Conservation (phyloP, 2,888 invertebrate species). For the Dicyrtoma fusca region DNA sequence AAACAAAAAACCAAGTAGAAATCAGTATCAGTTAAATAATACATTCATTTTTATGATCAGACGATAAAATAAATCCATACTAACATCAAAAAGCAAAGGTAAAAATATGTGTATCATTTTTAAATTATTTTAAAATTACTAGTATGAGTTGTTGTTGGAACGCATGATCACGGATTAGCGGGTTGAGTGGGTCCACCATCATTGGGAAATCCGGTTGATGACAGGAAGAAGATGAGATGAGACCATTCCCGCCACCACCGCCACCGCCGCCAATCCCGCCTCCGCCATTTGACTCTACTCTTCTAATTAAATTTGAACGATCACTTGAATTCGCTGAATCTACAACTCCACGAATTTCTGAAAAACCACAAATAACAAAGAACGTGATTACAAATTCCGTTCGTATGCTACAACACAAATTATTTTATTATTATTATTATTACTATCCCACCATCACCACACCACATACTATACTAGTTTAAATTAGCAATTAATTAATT, state of each 20-base stretch:
- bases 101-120: no score
- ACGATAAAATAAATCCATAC: not conserved
- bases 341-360: constrained; percentile 55
- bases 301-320: constrained; percentile 32
- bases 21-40: no score
- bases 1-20: no score
- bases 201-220: constrained; percentile 50
- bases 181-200: no score
- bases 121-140: constrained; percentile 45
- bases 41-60: no score
- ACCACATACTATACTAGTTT: no score
- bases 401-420: not conserved
- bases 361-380: constrained; percentile 1
- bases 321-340: constrained; percentile 42
- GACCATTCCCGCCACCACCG: constrained; percentile 48
- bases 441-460: not conserved
- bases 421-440: constrained; percentile 8
- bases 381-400: not conserved
- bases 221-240: constrained; percentile 42
- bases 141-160: constrained; percentile 69
- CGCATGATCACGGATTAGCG: constrained; percentile 66
- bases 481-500: no score
- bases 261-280: constrained; percentile 28
- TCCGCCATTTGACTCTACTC: constrained; percentile 44
- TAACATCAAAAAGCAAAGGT: no score